phyloP scores from a whole-genome alignment of 2,888 invertebrate genomes.

The Linhomoeus sp. region DNA sequence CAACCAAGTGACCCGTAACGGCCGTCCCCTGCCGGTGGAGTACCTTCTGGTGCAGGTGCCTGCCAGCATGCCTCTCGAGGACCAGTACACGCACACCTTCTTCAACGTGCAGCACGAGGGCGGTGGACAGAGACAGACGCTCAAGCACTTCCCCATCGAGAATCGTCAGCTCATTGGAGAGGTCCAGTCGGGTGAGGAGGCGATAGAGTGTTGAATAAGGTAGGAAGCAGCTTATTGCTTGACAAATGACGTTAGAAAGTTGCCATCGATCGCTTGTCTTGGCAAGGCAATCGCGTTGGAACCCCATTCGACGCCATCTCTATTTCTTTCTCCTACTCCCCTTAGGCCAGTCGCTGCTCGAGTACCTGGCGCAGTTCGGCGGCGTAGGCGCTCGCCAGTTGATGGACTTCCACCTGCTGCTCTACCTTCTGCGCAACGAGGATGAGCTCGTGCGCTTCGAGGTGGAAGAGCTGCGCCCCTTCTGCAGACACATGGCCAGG shows the following conservation, averaged over 20 bases:
- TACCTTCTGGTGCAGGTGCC: constrained; percentile 92
- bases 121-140: too few species aligned
- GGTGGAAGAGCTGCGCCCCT: constrained; percentile 2
- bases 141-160: constrained; percentile 52
- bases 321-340: too few species aligned
- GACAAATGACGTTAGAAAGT: too few species aligned
- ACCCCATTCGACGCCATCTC: too few species aligned
- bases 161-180: constrained; percentile 41
- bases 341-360: constrained; percentile 14
- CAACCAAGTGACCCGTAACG: constrained; percentile 78
- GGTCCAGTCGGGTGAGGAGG: constrained; percentile 30
- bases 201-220: too few species aligned
- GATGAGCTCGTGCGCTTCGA: constrained; percentile 38
- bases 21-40: constrained; percentile 84
- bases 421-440: constrained; percentile 75
- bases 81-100: constrained; percentile 53
- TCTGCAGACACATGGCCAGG: neutral
- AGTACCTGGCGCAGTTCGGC: constrained; percentile 44
- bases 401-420: constrained; percentile 78
- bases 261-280: too few species aligned
- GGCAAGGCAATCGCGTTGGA: too few species aligned
- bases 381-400: constrained; percentile 37
- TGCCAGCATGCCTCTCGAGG: constrained; percentile 64
- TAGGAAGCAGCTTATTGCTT: too few species aligned
- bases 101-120: constrained; percentile 42